Conservation (phyloP, 2,113 vertebrate genomes). For the Pelodiscus sinensis region DNA sequence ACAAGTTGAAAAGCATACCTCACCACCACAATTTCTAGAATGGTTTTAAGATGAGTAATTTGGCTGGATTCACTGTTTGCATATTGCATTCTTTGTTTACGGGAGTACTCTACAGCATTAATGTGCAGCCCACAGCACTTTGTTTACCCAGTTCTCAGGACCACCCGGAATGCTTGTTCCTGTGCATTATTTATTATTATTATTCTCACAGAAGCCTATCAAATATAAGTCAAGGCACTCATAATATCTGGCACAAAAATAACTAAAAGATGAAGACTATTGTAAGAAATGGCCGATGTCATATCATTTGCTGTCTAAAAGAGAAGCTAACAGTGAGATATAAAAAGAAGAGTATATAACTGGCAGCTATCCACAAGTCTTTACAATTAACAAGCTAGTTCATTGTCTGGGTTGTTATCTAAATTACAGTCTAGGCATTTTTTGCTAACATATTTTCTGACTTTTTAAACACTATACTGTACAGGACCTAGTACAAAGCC, state of each 20-base stretch:
- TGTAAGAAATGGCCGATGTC: background rate
- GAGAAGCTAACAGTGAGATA: background rate
- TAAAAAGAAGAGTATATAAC: constrained; percentile 57
- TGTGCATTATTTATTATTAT: background rate
- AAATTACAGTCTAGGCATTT: constrained; percentile 75
- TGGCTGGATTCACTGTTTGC: constrained; percentile 1
- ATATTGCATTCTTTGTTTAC: constrained; percentile 16
- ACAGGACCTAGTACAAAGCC: constrained; percentile 69
- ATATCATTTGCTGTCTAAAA: constrained; percentile 39
- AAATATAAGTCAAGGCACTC: background rate
- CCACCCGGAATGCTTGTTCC: constrained; percentile 50
- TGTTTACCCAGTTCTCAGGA: constrained; percentile 37
- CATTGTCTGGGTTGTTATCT: constrained; percentile 70
- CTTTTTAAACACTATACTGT: constrained; percentile 69
- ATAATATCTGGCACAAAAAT: background rate
- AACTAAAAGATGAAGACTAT: background rate
- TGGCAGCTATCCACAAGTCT: constrained; percentile 66
- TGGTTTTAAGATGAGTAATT: constrained; percentile 32
- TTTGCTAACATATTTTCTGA: constrained; percentile 71
- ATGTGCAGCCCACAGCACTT: background rate
- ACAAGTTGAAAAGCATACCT: background rate
- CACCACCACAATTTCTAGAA: constrained; percentile 15
- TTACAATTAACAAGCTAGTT: constrained; percentile 66
- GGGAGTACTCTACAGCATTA: background rate
- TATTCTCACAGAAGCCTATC: background rate